These are phyloP conservation scores for Agrochola lychnidis DNA, from an alignment of 2,888 invertebrate genomes.

Conservation along the genomic window DNA sequence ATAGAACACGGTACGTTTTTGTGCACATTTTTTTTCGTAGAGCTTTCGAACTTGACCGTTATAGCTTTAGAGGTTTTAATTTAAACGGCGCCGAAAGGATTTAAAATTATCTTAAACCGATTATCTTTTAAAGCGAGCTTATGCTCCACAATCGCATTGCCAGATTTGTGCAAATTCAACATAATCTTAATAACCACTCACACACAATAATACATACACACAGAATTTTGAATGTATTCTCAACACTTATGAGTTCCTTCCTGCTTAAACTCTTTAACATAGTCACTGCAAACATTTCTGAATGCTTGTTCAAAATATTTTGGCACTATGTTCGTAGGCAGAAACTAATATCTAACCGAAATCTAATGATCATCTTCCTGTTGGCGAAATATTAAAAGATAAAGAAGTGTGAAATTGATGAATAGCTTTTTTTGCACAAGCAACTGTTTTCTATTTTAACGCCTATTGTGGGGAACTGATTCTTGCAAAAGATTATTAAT, in stretches of 20 bases:
- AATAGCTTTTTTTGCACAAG: conserved; percentile 67
- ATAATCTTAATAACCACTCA: not conserved
- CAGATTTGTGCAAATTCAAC: conserved; percentile 38
- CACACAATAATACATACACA: too few species aligned
- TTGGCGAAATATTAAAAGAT: conserved; percentile 65
- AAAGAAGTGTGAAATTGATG: conserved; percentile 76
- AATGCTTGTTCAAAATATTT: not conserved
- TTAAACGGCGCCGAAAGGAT: conserved; percentile 78
- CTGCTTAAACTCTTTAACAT: conserved; percentile 27
- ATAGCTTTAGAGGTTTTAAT: conserved; percentile 77
- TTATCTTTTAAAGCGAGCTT: conserved; percentile 68
- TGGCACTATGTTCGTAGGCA: not conserved
- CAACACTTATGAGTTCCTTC: conserved; percentile 34
- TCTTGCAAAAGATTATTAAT: conserved; percentile 77
- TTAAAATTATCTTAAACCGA: conserved; percentile 73
- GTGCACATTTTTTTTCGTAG: conserved; percentile 73
- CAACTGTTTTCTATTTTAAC: conserved; percentile 74
- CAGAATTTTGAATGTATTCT: conserved; percentile 3
- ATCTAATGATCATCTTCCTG: conserved; percentile 26
- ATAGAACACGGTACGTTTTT: conserved; percentile 85
- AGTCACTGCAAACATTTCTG: not conserved
- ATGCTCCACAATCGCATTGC: conserved; percentile 48
- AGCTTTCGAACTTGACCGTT: conserved; percentile 74
- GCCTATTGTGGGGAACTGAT: conserved; percentile 80
- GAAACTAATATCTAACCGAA: not conserved